Evolutionary conservation across 2,888 invertebrate genomes (phyloP), one percentile per base, ranked within the genome.

Genomic region (Cyclophora albipunctata): DNA sequence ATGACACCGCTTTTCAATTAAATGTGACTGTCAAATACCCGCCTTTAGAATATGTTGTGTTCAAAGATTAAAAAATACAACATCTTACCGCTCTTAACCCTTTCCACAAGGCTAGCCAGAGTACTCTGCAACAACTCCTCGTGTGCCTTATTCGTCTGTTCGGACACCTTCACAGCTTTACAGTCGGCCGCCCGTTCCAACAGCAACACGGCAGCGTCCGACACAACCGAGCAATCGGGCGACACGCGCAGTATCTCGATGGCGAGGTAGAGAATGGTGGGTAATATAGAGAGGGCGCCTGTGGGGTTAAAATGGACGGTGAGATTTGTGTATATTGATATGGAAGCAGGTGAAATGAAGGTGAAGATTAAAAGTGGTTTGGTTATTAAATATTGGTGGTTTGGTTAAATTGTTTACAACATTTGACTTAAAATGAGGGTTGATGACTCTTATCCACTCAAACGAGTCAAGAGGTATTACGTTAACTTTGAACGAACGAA

Each of bases 221-320:
- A 78, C 40, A 90, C 87, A 0, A 90, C 83, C 20, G 91, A 89
- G 65, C 91, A 91, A 34, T 93, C 91, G 3, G 94, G 93, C 52
- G 95, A 92, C 86, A 97, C 97, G 63, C 94, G 92, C 41, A 99
- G 91, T 37, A 98, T 94, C 50, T 97, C 96, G 4, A 96, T 96
- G 1, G 95, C 93, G 52, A 99, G 90, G 82, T 95, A 97, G n/a
- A 99, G 89, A 52, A 98, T 91, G 0, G 98, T 96, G 3, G 99
- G 98, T 51, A 99, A 89, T 57, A 98, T 93, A 5, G 96, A 92
- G 7, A 97, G 77, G 0, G 96, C 96, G 20, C 97, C 95, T 92
- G 74, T 35, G 35, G 45, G 47, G 3, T 3, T 40, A 40, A 7
- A 40, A 7, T 7, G 6, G 3, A 40, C 3, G 3, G 5, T 40